These are phyloP conservation scores for Tetranychus urticae DNA, from an alignment of 1,140 invertebrate species.

Conservation along the genomic window DNA sequence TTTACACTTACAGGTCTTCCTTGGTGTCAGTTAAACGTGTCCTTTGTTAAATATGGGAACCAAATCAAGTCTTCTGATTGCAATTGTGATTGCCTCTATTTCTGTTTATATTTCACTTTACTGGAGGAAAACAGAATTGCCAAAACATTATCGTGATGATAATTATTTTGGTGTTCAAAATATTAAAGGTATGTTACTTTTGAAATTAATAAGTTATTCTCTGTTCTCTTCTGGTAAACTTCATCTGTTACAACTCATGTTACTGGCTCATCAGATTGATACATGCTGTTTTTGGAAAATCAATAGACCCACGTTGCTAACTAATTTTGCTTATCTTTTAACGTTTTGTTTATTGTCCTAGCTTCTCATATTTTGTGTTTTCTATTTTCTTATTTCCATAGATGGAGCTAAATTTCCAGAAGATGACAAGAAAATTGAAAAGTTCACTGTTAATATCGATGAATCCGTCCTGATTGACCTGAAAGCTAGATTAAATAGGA, in stretches of 20 bases:
- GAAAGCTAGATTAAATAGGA: conserved; percentile 3
- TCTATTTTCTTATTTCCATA: neutral
- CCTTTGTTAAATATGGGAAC: too few species aligned
- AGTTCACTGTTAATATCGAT: conserved; percentile 7
- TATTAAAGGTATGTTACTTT: conserved; percentile 2
- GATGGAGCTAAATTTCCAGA: neutral
- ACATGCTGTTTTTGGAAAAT: too few species aligned
- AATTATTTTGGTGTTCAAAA: neutral
- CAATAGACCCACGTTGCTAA: too few species aligned
- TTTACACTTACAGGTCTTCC: too few species aligned
- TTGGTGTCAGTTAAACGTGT: too few species aligned
- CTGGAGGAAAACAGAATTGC: neutral
- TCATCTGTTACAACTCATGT: too few species aligned
- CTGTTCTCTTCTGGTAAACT: neutral
- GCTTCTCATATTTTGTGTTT: too few species aligned
- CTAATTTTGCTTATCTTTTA: too few species aligned
- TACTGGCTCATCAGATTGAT: too few species aligned
- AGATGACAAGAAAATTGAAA: conserved; percentile 2
- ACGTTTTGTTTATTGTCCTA: too few species aligned
- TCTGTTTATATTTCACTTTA: neutral
- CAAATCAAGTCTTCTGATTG: too few species aligned
- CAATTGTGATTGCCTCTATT: neutral
- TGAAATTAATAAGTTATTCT: neutral
- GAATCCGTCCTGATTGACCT: conserved; percentile 8
- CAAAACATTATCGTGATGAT: neutral